Conservation (phyloP, 2,797 vertebrate species). For the Mormyrus proboscirostris region DNA sequence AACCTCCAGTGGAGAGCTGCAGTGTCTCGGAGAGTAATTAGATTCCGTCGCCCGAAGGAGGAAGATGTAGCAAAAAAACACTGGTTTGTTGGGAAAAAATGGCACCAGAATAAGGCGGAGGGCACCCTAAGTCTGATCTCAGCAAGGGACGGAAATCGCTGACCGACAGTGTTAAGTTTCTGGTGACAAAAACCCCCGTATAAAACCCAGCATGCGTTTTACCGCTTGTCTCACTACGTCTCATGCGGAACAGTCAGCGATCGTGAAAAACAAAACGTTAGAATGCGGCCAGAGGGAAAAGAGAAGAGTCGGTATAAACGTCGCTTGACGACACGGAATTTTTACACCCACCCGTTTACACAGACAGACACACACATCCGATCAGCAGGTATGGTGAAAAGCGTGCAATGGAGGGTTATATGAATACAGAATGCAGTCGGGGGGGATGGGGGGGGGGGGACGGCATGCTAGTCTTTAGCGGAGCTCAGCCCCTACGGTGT, state of each 20-base stretch:
- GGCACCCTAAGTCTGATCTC: not conserved
- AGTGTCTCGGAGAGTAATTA: not conserved
- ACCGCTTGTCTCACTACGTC: not conserved
- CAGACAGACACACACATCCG: not conserved
- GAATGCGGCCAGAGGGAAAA: not conserved
- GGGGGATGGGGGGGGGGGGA: conserved; percentile 29
- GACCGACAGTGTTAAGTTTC: not conserved
- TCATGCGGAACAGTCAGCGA: not conserved
- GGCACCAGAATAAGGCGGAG: not conserved
- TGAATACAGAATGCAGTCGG: conserved; percentile 38
- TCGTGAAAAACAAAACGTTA: not conserved
- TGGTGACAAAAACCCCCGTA: no score
- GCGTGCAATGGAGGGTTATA: conserved; percentile 34
- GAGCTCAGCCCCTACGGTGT: not conserved
- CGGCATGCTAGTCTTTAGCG: conserved; percentile 15
- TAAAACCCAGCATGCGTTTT: not conserved
- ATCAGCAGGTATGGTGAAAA: not conserved
- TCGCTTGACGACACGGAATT: no score
- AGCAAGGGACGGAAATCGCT: not conserved
- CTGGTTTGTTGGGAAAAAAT: not conserved
- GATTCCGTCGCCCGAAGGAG: not conserved
- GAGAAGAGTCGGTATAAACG: not conserved
- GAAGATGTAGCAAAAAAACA: not conserved
- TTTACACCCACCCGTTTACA: not conserved
- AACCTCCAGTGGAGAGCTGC: not conserved